Conservation (phyloP, 2,888 invertebrate species). For the Philhelius pedissequus region DNA sequence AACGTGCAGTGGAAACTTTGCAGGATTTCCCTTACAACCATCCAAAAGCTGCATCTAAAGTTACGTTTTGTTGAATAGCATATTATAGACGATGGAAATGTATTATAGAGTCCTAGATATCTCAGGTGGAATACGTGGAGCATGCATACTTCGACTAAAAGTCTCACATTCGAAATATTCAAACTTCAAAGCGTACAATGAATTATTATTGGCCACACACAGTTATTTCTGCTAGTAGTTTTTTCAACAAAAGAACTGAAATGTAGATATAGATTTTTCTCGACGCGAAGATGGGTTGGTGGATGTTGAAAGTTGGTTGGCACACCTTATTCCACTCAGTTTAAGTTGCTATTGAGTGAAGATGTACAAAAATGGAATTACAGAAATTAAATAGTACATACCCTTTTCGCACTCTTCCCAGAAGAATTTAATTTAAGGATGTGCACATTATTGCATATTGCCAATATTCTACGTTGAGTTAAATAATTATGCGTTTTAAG, state of each 20-base stretch:
- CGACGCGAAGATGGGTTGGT: too few relatives aligned
- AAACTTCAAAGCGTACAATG: slow-evolving; percentile 60
- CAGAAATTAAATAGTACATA: neutral
- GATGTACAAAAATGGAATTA: neutral
- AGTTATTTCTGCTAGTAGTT: slow-evolving; percentile 1
- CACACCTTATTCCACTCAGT: neutral
- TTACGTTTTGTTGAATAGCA: slow-evolving; percentile 13
- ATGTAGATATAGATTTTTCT: neutral
- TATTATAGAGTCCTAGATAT: slow-evolving; percentile 19
- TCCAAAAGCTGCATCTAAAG: slow-evolving; percentile 7
- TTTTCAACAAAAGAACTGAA: neutral
- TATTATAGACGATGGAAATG: neutral
- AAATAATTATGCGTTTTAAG: too few relatives aligned
- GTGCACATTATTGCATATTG: too few relatives aligned
- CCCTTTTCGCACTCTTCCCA: neutral
- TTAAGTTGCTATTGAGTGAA: neutral
- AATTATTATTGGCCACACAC: slow-evolving; percentile 55
- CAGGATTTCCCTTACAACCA: slow-evolving; percentile 19
- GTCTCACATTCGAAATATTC: slow-evolving; percentile 62
- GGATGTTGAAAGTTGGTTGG: too few relatives aligned
- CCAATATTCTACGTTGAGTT: neutral
- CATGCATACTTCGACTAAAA: slow-evolving; percentile 29
- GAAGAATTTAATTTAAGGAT: neutral
- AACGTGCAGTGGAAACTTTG: slow-evolving; percentile 66
- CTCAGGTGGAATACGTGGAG: slow-evolving; percentile 51